Conservation (phyloP, 2,113 vertebrate genomes). For the Rana temporaria region DNA sequence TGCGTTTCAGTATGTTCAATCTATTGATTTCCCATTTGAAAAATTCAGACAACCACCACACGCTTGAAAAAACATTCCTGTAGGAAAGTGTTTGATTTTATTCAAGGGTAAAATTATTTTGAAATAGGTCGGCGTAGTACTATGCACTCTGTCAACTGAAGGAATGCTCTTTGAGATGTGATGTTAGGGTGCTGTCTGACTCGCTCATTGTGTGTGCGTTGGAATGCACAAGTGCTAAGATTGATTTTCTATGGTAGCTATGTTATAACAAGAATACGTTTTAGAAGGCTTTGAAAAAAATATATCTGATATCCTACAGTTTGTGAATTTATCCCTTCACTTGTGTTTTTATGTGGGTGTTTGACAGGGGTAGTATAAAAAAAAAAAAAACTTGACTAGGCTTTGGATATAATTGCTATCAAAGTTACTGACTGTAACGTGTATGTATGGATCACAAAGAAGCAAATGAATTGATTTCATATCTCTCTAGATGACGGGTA, state of each 20-base stretch:
- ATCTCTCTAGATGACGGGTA: too few relatives aligned
- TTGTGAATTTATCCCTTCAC: too few relatives aligned
- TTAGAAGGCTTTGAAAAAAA: background rate
- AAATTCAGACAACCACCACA: constrained; percentile 26
- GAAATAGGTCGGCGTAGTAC: constrained; percentile 26
- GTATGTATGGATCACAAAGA: too few relatives aligned
- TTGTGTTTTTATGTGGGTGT: too few relatives aligned
- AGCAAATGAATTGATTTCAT: too few relatives aligned
- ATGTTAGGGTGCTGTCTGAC: constrained; percentile 27
- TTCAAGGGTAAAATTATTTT: constrained; percentile 55
- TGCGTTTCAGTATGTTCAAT: constrained; percentile 42
- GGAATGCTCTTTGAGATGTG: constrained; percentile 36
- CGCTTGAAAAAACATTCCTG: constrained; percentile 49
- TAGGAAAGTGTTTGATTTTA: constrained; percentile 46
- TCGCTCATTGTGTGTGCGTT: background rate
- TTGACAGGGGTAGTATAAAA: too few relatives aligned
- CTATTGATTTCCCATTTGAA: constrained; percentile 55
- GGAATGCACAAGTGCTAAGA: constrained; percentile 34
- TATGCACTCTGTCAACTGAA: constrained; percentile 39
- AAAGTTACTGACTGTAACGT: too few relatives aligned
- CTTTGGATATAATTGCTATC: too few relatives aligned
- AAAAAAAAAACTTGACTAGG: too few relatives aligned
- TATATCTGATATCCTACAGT: too few relatives aligned
- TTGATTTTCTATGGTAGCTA: constrained; percentile 40
- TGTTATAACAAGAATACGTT: background rate